Evolutionary conservation across 1,140 invertebrate genomes (phyloP).

Genomic region (Pristionchus pacificus): DNA sequence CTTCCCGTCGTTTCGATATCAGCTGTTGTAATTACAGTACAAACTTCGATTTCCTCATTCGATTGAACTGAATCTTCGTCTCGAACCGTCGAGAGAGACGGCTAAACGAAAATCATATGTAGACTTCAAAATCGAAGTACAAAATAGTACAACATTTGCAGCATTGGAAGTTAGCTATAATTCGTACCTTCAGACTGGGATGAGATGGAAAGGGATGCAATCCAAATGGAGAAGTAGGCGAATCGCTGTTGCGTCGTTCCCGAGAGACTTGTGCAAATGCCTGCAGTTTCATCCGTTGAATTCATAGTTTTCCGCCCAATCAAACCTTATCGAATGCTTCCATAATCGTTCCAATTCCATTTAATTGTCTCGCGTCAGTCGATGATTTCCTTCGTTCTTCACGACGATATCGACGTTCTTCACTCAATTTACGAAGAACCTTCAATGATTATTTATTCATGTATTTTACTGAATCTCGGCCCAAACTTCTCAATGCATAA

Average conservation of each 20-base stretch:
- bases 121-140: too few species aligned
- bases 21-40: not conserved
- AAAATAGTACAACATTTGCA: too few species aligned
- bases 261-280: slow-evolving; percentile 22
- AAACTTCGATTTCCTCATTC: not conserved
- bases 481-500: too few species aligned
- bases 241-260: slow-evolving; percentile 8
- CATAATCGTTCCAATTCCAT: slow-evolving; percentile 23
- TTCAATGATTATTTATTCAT: not conserved
- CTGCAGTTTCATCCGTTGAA: not conserved
- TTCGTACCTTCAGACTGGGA: not conserved
- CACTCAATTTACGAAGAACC: slow-evolving; percentile 29
- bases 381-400: not conserved
- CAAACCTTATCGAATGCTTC: slow-evolving; percentile 28
- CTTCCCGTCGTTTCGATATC: not conserved
- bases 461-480: not conserved
- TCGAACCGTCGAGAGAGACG: not conserved
- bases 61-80: not conserved
- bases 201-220: slow-evolving; percentile 20
- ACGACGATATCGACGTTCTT: slow-evolving; percentile 14
- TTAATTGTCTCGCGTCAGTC: not conserved
- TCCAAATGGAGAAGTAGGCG: slow-evolving; percentile 2
- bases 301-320: not conserved
- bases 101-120: not conserved
- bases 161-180: not conserved